Percentiles rank a stretch among this genome's conserved stretches.
phyloP scores from a whole-genome alignment of 2,888 invertebrate genomes.

The Chaetogeoica ovagalla region DNA sequence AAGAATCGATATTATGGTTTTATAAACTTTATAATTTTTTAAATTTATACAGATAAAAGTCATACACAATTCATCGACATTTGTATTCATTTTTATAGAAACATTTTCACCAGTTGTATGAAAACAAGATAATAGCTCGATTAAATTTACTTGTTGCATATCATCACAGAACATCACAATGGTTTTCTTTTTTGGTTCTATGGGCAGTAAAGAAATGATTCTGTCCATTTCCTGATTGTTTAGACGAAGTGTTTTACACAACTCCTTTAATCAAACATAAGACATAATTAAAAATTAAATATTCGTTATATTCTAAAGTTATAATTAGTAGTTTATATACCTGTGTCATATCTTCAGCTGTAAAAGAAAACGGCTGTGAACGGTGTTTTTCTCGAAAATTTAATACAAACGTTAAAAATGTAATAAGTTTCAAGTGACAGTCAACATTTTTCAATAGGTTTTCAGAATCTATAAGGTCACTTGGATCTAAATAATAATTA shows the following conservation, averaged over 20 bases:
- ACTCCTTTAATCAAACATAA: conserved; percentile 49
- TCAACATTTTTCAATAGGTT: conserved; percentile 23
- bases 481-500: conserved; percentile 9
- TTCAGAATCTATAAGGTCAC: background rate
- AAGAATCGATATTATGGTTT: background rate
- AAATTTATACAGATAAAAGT: background rate
- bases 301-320: background rate
- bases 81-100: conserved; percentile 24
- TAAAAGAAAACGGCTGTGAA: background rate
- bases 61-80: conserved; percentile 41
- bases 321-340: background rate
- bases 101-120: conserved; percentile 25
- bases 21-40: background rate
- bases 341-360: conserved; percentile 36
- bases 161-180: conserved; percentile 50
- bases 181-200: conserved; percentile 52
- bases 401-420: conserved; percentile 27
- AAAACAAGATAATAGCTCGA: conserved; percentile 36
- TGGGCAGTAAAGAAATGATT: conserved; percentile 55
- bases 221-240: conserved; percentile 56
- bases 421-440: conserved; percentile 36
- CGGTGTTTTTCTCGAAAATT: conserved; percentile 31
- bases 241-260: conserved; percentile 56
- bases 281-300: background rate
- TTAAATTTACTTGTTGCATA: background rate